A percentile compares a stretch with the other conserved stretches of the same genome.
phyloP scores from a whole-genome alignment of 2,113 vertebrate genomes.

The Fregetta grallaria region DNA sequence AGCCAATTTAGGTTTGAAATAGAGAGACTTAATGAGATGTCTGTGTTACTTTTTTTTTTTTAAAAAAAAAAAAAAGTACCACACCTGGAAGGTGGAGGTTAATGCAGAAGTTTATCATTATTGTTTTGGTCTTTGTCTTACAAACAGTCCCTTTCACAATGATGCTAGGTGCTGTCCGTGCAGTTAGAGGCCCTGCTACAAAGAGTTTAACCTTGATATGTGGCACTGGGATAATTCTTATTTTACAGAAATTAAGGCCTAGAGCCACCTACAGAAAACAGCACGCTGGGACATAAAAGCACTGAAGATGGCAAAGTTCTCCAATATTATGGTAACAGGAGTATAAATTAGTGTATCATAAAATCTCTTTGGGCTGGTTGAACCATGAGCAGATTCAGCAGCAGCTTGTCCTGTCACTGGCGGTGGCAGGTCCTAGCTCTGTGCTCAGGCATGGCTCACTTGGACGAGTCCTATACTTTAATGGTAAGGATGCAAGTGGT shows the following conservation, averaged over 20 bases:
- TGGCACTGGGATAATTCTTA: not conserved
- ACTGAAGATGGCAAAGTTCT: not conserved
- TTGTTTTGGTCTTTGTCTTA: not conserved
- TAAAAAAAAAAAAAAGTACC: too few relatives aligned
- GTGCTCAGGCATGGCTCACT: not conserved
- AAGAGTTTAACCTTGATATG: not conserved
- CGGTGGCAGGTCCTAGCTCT: not conserved
- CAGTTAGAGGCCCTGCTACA: not conserved
- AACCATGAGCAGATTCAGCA: not conserved
- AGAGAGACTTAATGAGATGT: not conserved
- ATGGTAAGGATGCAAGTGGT: not conserved
- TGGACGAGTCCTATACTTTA: not conserved
- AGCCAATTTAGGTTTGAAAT: not conserved
- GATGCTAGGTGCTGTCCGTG: not conserved
- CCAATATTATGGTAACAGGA: not conserved
- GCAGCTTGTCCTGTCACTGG: not conserved
- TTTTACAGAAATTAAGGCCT: not conserved
- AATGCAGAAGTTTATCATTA: not conserved
- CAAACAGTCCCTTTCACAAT: not conserved
- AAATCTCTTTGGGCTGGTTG: not conserved
- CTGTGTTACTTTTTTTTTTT: not conserved
- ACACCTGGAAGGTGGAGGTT: not conserved
- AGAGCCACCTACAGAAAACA: not conserved
- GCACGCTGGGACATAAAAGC: not conserved
- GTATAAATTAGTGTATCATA: not conserved